Conservation (phyloP, 2,888 invertebrate genomes). For the Homarus gammarus region DNA sequence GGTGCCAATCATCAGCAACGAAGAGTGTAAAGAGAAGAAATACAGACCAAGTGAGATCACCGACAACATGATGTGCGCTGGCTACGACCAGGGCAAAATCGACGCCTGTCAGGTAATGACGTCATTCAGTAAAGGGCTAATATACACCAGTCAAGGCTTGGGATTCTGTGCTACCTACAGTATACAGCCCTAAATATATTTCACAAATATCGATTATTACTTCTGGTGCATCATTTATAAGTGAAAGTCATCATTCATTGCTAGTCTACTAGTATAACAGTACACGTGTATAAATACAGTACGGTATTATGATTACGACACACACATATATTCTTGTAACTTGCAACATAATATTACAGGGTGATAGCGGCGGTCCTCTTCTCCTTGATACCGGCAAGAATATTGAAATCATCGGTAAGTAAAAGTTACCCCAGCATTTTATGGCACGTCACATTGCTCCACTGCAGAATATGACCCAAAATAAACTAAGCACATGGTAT, state of each 20-base stretch:
- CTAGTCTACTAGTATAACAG: too few relatives aligned
- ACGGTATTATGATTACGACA: too few relatives aligned
- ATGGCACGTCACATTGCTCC: too few relatives aligned
- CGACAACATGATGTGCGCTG: conserved; percentile 93
- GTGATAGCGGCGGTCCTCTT: conserved; percentile 75
- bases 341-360: too few relatives aligned
- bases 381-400: conserved; percentile 43
- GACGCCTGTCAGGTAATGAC: conserved; percentile 87
- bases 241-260: too few relatives aligned
- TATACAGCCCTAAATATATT: background rate
- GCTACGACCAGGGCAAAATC: conserved; percentile 85
- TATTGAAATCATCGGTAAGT: conserved; percentile 59
- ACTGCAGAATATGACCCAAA: too few relatives aligned
- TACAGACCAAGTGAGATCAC: conserved; percentile 91
- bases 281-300: too few relatives aligned
- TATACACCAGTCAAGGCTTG: background rate
- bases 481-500: too few relatives aligned
- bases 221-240: too few relatives aligned
- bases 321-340: too few relatives aligned
- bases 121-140: background rate
- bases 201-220: too few relatives aligned
- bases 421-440: background rate
- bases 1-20: conserved; percentile 87
- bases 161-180: background rate
- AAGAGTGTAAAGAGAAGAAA: conserved; percentile 87